A percentile compares a stretch with the other conserved stretches of the same genome.
phyloP scores from a whole-genome alignment of 2,888 invertebrate species.

The Eledone cirrhosa region DNA sequence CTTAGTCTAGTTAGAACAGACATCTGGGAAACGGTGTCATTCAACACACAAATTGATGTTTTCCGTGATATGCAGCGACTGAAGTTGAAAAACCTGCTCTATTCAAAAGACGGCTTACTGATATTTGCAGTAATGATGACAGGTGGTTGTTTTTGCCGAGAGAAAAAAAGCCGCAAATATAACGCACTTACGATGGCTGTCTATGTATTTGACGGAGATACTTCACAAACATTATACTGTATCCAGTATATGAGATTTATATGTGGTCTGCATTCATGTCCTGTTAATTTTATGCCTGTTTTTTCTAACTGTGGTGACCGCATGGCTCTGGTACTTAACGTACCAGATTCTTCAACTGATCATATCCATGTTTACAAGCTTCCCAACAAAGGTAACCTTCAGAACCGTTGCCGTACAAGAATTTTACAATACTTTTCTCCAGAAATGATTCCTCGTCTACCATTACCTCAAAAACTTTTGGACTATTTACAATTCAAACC shows the following conservation, averaged over 20 bases:
- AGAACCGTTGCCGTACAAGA: constrained; percentile 60
- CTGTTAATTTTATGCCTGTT: constrained; percentile 63
- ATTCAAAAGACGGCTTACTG: constrained; percentile 61
- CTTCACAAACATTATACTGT: constrained; percentile 61
- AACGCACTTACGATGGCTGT: constrained; percentile 61
- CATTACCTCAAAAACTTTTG: constrained; percentile 60
- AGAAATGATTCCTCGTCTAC: constrained; percentile 56
- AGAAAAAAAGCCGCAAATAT: constrained; percentile 59
- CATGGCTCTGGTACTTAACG: constrained; percentile 64
- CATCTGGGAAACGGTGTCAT: constrained; percentile 55
- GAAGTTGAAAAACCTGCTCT: constrained; percentile 59
- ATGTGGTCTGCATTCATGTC: constrained; percentile 63
- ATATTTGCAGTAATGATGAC: constrained; percentile 62
- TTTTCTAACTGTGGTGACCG: constrained; percentile 63
- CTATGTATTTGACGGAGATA: constrained; percentile 63
- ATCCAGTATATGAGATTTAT: constrained; percentile 64
- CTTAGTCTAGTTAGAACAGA: constrained; percentile 57
- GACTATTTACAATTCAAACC: constrained; percentile 64
- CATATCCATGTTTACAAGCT: constrained; percentile 64
- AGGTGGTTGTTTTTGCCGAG: constrained; percentile 60
- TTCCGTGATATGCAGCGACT: constrained; percentile 57
- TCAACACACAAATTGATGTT: constrained; percentile 59
- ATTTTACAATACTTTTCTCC: constrained; percentile 59
- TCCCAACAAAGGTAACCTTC: constrained; percentile 59
- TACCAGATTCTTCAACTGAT: constrained; percentile 56